phyloP scores from a whole-genome alignment of 2,797 vertebrate species.

The Coendou prehensilis region DNA sequence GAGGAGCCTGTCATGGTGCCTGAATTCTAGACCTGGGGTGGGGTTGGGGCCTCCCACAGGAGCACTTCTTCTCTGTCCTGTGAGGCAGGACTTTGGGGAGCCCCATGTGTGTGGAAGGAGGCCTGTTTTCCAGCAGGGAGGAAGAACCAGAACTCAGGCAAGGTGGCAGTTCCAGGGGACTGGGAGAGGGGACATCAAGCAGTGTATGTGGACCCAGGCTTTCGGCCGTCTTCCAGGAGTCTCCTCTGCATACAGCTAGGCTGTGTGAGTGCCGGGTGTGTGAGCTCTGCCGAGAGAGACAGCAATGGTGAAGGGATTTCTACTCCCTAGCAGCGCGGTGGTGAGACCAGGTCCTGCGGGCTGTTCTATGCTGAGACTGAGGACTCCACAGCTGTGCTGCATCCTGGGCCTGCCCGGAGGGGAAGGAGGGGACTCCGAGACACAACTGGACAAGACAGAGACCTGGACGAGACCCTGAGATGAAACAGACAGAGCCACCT shows the following conservation, averaged over 20 bases:
- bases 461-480: conserved; percentile 79
- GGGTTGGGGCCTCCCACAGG: background rate
- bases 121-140: background rate
- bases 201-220: background rate
- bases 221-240: background rate
- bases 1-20: background rate
- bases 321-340: background rate
- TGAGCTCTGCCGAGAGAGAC: background rate
- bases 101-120: background rate
- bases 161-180: background rate
- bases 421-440: conserved; percentile 49
- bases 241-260: background rate
- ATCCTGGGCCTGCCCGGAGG: background rate
- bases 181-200: background rate
- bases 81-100: background rate
- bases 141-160: background rate
- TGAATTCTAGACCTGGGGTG: background rate
- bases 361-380: background rate
- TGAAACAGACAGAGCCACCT: conserved; percentile 72
- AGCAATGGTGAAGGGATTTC: background rate
- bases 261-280: background rate
- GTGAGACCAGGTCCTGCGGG: background rate
- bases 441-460: conserved; percentile 82
- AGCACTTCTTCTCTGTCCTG: background rate
- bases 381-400: background rate